Percentiles rank a stretch among this genome's conserved stretches.
Evolutionary conservation across 2,113 vertebrate genomes (phyloP).

Genomic region (Istiophorus platypterus): DNA sequence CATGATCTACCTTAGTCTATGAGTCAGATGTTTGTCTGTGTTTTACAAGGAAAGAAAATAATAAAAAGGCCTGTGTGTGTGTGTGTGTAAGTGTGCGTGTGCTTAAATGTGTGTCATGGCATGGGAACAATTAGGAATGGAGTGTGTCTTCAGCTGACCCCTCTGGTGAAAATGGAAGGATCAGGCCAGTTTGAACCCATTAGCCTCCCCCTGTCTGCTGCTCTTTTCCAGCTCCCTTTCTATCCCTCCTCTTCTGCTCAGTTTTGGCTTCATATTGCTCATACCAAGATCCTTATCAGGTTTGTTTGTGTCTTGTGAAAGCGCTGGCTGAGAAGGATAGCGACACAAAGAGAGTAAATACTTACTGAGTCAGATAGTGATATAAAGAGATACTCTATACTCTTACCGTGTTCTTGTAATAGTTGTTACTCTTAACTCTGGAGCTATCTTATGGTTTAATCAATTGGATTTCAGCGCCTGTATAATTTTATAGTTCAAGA

Average conservation of each 20-base stretch:
- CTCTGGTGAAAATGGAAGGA: conserved; percentile 52
- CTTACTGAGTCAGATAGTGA: too few species aligned
- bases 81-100: conserved; percentile 4
- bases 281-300: not conserved
- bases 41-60: not conserved
- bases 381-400: too few species aligned
- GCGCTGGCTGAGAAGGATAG: not conserved
- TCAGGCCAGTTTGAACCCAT: conserved; percentile 53
- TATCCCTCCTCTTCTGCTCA: not conserved
- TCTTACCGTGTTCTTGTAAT: too few species aligned
- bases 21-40: not conserved
- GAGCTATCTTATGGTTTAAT: too few species aligned
- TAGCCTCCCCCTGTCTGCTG: not conserved
- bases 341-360: not conserved
- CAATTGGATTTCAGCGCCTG: too few species aligned
- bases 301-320: not conserved
- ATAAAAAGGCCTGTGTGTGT: conserved; percentile 1
- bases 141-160: conserved; percentile 44
- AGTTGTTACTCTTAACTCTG: too few species aligned
- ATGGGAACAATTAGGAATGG: conserved; percentile 54
- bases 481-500: not conserved
- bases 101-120: conserved; percentile 4
- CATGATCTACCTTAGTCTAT: not conserved
- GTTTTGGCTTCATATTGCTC: conserved; percentile 2
- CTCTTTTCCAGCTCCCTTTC: not conserved